Conservation (phyloP, 2,113 vertebrate species). For the Caloenas nicobarica region DNA sequence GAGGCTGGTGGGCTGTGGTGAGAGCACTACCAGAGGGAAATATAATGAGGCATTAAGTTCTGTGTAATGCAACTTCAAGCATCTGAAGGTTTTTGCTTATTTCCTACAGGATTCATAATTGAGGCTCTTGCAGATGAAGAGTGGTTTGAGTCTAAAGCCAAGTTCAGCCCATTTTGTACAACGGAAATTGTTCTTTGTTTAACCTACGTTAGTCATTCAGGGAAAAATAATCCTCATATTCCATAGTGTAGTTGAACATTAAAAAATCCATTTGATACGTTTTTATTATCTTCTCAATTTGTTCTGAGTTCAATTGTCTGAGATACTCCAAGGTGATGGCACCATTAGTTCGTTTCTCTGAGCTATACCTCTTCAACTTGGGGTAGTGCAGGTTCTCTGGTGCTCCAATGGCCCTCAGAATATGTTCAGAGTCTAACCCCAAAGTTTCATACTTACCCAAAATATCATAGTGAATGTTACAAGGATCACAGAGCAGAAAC, state of each 20-base stretch:
- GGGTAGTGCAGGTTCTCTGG: slow-evolving; percentile 41
- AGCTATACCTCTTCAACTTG: slow-evolving; percentile 17
- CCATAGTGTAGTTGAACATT: slow-evolving; percentile 59
- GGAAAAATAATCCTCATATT: slow-evolving; percentile 1
- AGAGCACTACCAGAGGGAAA: neutral
- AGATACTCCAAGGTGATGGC: slow-evolving; percentile 57
- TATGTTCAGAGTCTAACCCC: slow-evolving; percentile 42
- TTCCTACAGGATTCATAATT: neutral
- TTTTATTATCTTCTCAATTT: slow-evolving; percentile 45
- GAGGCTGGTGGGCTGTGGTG: neutral
- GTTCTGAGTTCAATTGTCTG: slow-evolving; percentile 19
- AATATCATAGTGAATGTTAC: slow-evolving; percentile 61
- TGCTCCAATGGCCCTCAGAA: slow-evolving; percentile 49
- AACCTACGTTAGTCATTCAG: neutral
- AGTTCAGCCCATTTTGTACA: neutral
- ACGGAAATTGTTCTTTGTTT: neutral
- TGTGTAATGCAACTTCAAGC: neutral
- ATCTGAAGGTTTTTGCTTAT: neutral
- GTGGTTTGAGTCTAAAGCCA: neutral
- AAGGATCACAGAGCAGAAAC: slow-evolving; percentile 68
- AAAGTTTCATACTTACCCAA: slow-evolving; percentile 66
- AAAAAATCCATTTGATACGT: slow-evolving; percentile 61
- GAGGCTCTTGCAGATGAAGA: neutral
- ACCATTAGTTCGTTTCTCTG: slow-evolving; percentile 55
- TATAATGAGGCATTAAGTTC: neutral